Evolutionary conservation across 2,113 vertebrate genomes (phyloP).

Genomic region (Stomatorhinus ivindoensis): DNA sequence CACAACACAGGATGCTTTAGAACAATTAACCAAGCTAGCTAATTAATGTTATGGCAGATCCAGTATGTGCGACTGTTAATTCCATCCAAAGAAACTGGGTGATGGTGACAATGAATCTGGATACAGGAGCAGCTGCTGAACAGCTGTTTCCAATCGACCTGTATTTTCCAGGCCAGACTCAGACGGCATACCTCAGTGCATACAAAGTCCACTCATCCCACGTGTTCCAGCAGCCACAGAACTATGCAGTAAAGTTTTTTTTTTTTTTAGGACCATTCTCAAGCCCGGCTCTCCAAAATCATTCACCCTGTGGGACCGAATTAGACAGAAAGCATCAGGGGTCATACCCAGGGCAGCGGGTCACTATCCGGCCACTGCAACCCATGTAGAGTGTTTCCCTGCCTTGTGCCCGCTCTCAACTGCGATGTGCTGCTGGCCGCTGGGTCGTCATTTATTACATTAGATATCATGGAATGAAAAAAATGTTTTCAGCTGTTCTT

Average conservation of each 20-base stretch:
- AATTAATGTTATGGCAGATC: neutral
- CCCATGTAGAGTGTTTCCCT: neutral
- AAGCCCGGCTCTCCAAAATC: neutral
- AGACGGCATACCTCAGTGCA: neutral
- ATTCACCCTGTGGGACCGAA: neutral
- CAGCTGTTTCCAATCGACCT: neutral
- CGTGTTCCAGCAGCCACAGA: neutral
- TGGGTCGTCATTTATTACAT: too few relatives aligned
- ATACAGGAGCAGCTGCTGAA: neutral
- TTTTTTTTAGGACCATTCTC: neutral
- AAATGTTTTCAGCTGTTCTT: neutral
- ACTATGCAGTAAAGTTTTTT: neutral
- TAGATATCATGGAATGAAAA: neutral
- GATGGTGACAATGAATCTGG: neutral
- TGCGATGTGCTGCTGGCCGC: neutral
- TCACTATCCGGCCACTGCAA: neutral
- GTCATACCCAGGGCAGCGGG: neutral
- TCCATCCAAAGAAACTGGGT: neutral
- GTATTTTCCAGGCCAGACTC: neutral
- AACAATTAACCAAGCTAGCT: neutral
- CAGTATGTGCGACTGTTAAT: neutral
- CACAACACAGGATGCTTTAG: neutral
- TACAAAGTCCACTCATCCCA: neutral
- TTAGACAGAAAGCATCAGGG: neutral
- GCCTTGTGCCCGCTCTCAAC: neutral